Evolutionary conservation across 2,888 invertebrate genomes (phyloP), one percentile per base, ranked within the genome.

Genomic region (Nebria salina): DNA sequence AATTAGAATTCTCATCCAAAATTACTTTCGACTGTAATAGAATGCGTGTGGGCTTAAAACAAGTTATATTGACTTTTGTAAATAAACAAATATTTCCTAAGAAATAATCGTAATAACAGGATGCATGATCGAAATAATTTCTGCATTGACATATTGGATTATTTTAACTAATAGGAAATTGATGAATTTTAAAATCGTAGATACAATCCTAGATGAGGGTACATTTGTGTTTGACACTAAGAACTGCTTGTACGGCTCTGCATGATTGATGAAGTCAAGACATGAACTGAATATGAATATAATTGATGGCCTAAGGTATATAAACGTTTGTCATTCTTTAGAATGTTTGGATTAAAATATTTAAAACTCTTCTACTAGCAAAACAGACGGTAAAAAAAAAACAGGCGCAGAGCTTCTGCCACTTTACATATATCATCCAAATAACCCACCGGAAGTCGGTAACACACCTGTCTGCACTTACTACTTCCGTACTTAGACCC

Each of bases 1-100:
- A 80, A 80, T 80, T 80, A 75, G 68, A 80, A 80, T 80, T 80
- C 68, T 80, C 20, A 75, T 15, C 54, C 70, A 70, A 20, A 72
- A 80, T 80, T 54, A 54, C 13, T 2, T 54, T 0, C 34, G 34
- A 34, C 34, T 80, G 80, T 80, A 75, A 80, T 75, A 80, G 42
- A 66, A 80, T 43, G 64, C 75, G 42, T 79, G 79, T 79, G 68
- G 79, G 79, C 73, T 74, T 65, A 41, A 42, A 72, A 70, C 20
- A 70, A 70, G 11, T 70, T 70, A 70, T 70, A 25, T 1, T 54
- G 54, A 54, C 54, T 54, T 43, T 8, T 54, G 54, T 54, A 54
- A 54, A 54, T 54, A 54, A 54, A 54, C 54, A 54, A 5, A 54
- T 2, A 54, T 54, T 54, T 54, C 8, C 8, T 7, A 54, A 54